phyloP scores from a whole-genome alignment of 2,797 vertebrate species.

The Valencia hispanica region DNA sequence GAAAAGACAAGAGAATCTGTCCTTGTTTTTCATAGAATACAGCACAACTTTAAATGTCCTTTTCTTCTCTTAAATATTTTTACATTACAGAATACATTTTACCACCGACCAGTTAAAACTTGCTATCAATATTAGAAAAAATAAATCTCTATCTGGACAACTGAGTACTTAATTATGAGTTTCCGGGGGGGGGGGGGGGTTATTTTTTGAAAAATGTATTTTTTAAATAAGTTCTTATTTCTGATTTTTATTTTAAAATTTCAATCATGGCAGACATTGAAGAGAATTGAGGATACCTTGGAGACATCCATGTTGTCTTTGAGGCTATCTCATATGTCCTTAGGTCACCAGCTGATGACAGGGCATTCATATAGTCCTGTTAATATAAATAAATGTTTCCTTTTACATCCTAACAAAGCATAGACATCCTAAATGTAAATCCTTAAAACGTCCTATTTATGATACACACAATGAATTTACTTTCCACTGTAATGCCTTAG shows the following conservation, averaged over 20 bases:
- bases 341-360: constrained; percentile 21
- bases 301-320: constrained; percentile 2
- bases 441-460: constrained; percentile 24
- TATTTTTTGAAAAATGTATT: too few relatives aligned
- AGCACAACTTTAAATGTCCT: background rate
- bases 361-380: constrained; percentile 23
- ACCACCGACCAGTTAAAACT: background rate
- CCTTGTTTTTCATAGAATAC: background rate
- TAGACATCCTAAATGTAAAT: constrained; percentile 15
- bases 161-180: background rate
- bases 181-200: too few relatives aligned
- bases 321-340: constrained; percentile 33
- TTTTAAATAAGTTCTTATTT: background rate
- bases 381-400: constrained; percentile 32
- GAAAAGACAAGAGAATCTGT: background rate
- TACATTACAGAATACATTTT: background rate
- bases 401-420: constrained; percentile 16
- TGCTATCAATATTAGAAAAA: background rate
- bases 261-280: background rate
- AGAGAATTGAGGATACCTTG: constrained; percentile 35
- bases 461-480: constrained; percentile 17
- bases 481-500: constrained; percentile 28
- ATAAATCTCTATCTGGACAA: too few relatives aligned
- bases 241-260: background rate
- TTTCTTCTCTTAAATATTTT: background rate